Conservation (phyloP, 2,888 invertebrate genomes). For the Criorhina ranunculi region DNA sequence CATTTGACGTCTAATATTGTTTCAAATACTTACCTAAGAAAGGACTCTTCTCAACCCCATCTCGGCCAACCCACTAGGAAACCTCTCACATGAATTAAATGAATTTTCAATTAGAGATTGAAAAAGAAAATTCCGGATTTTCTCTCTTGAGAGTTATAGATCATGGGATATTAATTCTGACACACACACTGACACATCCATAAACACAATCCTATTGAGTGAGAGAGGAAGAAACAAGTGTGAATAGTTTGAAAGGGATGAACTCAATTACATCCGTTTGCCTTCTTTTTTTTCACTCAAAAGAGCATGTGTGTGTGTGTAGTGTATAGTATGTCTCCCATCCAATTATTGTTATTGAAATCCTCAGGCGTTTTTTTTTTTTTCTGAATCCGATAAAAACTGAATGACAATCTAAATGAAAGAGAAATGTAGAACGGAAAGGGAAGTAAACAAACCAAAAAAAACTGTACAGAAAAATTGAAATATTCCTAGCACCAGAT, state of each 20-base stretch:
- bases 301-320: not conserved
- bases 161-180: constrained; percentile 51
- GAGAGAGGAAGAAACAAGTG: constrained; percentile 22
- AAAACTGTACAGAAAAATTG: not conserved
- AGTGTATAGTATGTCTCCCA: constrained; percentile 21
- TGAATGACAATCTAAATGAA: constrained; percentile 66
- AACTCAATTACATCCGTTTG: constrained; percentile 47
- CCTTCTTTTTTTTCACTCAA: not conserved
- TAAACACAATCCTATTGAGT: not conserved
- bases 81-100: not conserved
- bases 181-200: constrained; percentile 1
- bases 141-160: constrained; percentile 39
- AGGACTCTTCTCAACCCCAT: not conserved
- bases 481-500: too few relatives aligned
- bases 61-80: not conserved
- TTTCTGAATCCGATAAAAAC: constrained; percentile 50
- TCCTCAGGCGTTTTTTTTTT: constrained; percentile 71
- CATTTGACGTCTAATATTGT: constrained; percentile 28
- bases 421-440: constrained; percentile 30
- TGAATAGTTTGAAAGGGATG: constrained; percentile 20
- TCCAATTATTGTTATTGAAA: constrained; percentile 73
- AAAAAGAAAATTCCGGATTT: constrained; percentile 8
- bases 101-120: constrained; percentile 34
- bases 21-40: constrained; percentile 18
- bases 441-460: constrained; percentile 29